These are phyloP conservation scores for Dryobates pubescens DNA, from an alignment of 2,797 vertebrate genomes.

Conservation along the genomic window DNA sequence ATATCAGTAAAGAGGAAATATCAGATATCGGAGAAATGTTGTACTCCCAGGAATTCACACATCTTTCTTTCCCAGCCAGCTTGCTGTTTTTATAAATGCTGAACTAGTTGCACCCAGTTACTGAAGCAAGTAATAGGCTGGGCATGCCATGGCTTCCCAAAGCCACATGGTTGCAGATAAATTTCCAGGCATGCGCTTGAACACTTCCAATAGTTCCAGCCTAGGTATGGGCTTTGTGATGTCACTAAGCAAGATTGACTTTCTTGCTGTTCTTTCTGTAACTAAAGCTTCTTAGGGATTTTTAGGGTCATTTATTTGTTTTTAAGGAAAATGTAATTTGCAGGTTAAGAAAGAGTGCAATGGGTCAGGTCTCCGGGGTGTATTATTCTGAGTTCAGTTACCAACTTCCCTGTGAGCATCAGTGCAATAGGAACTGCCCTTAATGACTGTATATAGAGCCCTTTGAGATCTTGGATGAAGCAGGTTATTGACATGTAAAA, in stretches of 20 bases:
- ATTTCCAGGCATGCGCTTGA: background rate
- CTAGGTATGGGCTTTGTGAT: background rate
- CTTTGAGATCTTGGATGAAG: conserved; percentile 39
- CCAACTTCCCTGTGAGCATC: background rate
- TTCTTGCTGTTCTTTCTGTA: conserved; percentile 47
- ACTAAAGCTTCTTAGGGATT: conserved; percentile 57
- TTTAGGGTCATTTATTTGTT: conserved; percentile 62
- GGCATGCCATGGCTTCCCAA: conserved; percentile 20
- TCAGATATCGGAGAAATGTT: conserved; percentile 29
- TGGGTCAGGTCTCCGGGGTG: conserved; percentile 45
- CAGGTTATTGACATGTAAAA: conserved; percentile 55
- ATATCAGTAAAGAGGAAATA: conserved; percentile 62
- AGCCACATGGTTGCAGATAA: conserved; percentile 29
- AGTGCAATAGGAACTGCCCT: conserved; percentile 1
- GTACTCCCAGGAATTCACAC: conserved; percentile 39
- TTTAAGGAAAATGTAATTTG: conserved; percentile 68
- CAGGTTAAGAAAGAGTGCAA: conserved; percentile 54
- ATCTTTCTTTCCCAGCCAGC: conserved; percentile 41
- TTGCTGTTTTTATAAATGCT: conserved; percentile 15
- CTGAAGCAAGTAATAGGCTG: background rate
- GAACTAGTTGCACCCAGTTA: conserved; percentile 1
- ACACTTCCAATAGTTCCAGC: conserved; percentile 1
- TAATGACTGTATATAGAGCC: conserved; percentile 16
- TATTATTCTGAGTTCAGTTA: conserved; percentile 34
- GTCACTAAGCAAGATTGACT: background rate